Base-by-base conservation (phyloP, 1,140 invertebrate genomes). In the Chionoecetes opilio region DNA sequence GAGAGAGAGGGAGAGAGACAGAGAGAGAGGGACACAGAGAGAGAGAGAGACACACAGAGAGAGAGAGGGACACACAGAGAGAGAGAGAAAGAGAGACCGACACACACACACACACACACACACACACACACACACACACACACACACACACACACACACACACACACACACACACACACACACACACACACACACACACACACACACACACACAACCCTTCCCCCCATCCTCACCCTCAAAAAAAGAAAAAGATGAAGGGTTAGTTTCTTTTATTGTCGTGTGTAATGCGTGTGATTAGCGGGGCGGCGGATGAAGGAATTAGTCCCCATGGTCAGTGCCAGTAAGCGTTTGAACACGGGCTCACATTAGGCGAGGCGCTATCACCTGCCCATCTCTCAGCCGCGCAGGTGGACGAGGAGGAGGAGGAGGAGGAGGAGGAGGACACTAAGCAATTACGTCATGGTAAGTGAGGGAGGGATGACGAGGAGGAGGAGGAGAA, bases 191-290 rank as follows among this genome's bases (percentile, higher is more conserved):
- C n/a, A n/a, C n/a, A n/a, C n/a, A n/a, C n/a, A n/a, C n/a, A n/a
- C n/a, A n/a, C n/a, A n/a, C n/a, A n/a, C n/a, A n/a, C n/a, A n/a
- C n/a, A n/a, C n/a, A n/a, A n/a, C n/a, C n/a, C n/a, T n/a, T n/a
- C 38, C 38, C 14, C 38, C 38, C 38, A 41, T 3, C 38, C 38
- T 6, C 38, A 41, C 38, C 38, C 14, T 14, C 38, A 3, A 41
- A 14, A 3, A 41, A 3, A 41, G 38, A 3, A 41, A 41, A 41
- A 14, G 38, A 91, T 94, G 29, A 91, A 85, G 31, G 93, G 93
- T 91, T 90, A 91, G 93, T 94, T 94, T 94, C 93, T 94, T 84
- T 94, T 91, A 94, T 94, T 94, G 93, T 94, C 91, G 63, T 32
- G 35, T 34, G 11, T 82, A 89, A 94, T 94, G 90, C 91, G 85